phyloP scores from a whole-genome alignment of 35 echinoderm and acorn worm species.

The Lytechinus variegatus region DNA sequence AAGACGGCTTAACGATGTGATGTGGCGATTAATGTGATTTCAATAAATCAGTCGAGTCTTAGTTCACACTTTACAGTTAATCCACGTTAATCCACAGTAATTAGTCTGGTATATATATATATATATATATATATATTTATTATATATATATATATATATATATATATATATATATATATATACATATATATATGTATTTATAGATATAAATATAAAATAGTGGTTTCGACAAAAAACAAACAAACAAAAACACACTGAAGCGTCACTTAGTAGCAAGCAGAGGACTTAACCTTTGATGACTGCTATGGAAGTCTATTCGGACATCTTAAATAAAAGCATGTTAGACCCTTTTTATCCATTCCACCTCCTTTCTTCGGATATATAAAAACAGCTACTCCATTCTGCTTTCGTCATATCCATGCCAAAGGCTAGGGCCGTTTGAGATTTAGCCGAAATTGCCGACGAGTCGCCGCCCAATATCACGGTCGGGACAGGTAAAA shows the following conservation, averaged over 20 bases:
- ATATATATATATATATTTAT: too few relatives aligned
- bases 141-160: background rate
- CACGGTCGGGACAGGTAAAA: background rate
- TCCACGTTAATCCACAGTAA: too few relatives aligned
- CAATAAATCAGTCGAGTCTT: too few relatives aligned
- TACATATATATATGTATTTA: too few relatives aligned
- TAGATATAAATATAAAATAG: too few relatives aligned
- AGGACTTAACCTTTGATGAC: background rate
- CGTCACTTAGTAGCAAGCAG: background rate
- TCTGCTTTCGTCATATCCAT: background rate
- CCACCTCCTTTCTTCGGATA: background rate
- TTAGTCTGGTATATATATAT: background rate
- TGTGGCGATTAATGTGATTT: too few relatives aligned
- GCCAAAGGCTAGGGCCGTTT: background rate
- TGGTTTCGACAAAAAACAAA: too few relatives aligned
- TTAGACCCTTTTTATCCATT: background rate
- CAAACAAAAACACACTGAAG: too few relatives aligned
- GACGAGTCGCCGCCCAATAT: background rate
- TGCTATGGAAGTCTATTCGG: background rate
- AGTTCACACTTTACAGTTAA: too few relatives aligned
- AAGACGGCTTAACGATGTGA: too few relatives aligned
- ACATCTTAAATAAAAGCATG: background rate
- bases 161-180: background rate
- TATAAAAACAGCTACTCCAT: background rate
- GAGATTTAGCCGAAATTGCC: conserved; percentile 5